Percentiles rank a stretch among this genome's conserved stretches.
These are phyloP conservation scores for Syrista parreyssii DNA, from an alignment of 2,888 invertebrate genomes.

Conservation along the genomic window DNA sequence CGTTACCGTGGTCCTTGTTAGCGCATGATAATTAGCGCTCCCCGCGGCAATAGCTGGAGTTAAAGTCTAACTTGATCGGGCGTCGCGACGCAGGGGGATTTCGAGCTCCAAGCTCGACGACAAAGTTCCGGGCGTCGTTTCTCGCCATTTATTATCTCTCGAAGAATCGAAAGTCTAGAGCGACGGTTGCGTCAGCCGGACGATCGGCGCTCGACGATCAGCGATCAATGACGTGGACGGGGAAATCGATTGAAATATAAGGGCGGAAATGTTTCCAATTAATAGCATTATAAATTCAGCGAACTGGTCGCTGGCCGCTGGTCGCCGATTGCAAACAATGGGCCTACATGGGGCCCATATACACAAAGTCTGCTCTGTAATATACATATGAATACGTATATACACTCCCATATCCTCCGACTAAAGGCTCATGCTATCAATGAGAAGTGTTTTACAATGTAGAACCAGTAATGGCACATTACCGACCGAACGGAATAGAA, in stretches of 20 bases:
- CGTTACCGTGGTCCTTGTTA: background rate
- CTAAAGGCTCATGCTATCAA: slow-evolving; percentile 24
- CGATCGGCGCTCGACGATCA: slow-evolving; percentile 10
- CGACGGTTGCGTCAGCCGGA: slow-evolving; percentile 11
- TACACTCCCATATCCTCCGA: slow-evolving; percentile 7
- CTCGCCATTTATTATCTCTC: background rate
- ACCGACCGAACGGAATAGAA: slow-evolving; percentile 29
- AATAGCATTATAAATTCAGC: slow-evolving; percentile 57
- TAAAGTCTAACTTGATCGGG: background rate
- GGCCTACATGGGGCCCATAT: slow-evolving; percentile 19
- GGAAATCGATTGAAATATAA: slow-evolving; percentile 51
- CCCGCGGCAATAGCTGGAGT: background rate
- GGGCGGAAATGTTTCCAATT: slow-evolving; percentile 56
- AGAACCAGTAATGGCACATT: slow-evolving; percentile 45
- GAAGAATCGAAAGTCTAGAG: slow-evolving; percentile 4
- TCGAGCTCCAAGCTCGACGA: background rate
- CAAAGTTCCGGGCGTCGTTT: background rate
- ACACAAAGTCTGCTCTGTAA: background rate
- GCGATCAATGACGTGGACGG: background rate
- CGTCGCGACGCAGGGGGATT: background rate
- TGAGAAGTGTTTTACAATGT: slow-evolving; percentile 54
- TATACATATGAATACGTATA: background rate
- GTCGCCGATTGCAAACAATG: slow-evolving; percentile 51
- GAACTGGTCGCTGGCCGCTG: slow-evolving; percentile 17
- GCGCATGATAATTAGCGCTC: background rate